Base-by-base conservation (phyloP, 2,113 vertebrate species). In the Eurypyga helias region DNA sequence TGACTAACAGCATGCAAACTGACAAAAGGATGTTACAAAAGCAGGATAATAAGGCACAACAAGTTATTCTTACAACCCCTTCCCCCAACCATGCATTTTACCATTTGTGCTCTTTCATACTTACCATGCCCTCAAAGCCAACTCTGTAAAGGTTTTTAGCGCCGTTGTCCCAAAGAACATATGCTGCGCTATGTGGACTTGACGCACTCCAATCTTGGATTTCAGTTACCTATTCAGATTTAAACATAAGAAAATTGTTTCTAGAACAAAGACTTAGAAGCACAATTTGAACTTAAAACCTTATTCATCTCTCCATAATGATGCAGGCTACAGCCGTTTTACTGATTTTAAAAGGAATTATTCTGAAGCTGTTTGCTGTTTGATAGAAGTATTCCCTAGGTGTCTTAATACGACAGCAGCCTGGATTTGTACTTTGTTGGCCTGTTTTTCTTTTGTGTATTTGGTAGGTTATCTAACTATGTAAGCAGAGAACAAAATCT, bases 61-160 rank as follows among this genome's bases (percentile, higher is more conserved):
- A 70, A 73, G 24, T 92, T 96, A 76, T 78, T 96, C 91, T 90
- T 90, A 73, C 11, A 58, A 83, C 83, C 77, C 77, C 93, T 93
- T 60, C 83, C 94, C 86, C 65, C 93, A 41, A 57, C 10, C 73
- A 46, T 31, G 29, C 54, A 70, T 81, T 94, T 92, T 64, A 91
- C 62, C 51, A 81, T 80, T 83, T 96, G 69, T 96, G 55, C 57
- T 83, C 90, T 67, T 96, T 97, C 61, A 87, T 95, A 97, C 99
- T 99, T 97, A 99, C 99, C 99, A 99, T 99, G 98, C 99, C 99
- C 97, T 99, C 99, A 93, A 99, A 99, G 97, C 99, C 99, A 95
- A 99, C 99, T 98, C 99, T 97, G 98, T 99, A 99, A 87, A 99
- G 98, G 98, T 99, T 99, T 98, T 99, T 99, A 97, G 99, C 99